Evolutionary conservation across 1,140 invertebrate species (phyloP).

Genomic region (Aphis craccivora): DNA sequence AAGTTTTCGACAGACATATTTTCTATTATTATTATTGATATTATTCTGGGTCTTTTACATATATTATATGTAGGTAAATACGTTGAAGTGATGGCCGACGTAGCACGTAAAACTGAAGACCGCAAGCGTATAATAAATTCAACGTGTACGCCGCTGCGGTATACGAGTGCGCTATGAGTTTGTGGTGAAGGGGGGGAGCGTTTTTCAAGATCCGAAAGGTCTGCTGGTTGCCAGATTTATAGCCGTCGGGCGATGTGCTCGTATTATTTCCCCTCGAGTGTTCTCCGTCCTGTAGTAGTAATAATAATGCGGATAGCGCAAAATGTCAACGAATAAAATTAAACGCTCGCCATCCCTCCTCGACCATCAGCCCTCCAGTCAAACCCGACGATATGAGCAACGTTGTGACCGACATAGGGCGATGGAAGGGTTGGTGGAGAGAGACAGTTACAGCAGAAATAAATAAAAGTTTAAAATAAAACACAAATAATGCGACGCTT

Average conservation of each 20-base stretch:
- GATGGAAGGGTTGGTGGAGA: too few species aligned
- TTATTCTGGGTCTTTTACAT: not conserved
- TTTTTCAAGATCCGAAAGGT: slow-evolving; percentile 54
- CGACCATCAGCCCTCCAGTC: not conserved
- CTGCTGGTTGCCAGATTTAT: slow-evolving; percentile 39
- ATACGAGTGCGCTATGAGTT: not conserved
- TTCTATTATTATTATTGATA: not conserved
- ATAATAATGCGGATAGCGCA: slow-evolving; percentile 23
- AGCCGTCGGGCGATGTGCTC: not conserved
- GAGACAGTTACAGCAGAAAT: not conserved
- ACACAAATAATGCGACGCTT: not conserved
- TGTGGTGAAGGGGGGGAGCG: too few species aligned
- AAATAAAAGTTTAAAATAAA: slow-evolving; percentile 7
- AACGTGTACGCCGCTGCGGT: not conserved
- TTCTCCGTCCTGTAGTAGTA: slow-evolving; percentile 11
- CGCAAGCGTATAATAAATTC: slow-evolving; percentile 45
- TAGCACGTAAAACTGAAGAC: slow-evolving; percentile 16
- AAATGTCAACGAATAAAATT: slow-evolving; percentile 51
- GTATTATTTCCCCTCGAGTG: slow-evolving; percentile 49
- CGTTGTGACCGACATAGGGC: not conserved
- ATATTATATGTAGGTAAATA: not conserved
- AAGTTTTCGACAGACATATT: not conserved
- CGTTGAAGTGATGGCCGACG: slow-evolving; percentile 19
- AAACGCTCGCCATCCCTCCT: not conserved
- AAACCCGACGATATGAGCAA: not conserved